Evolutionary conservation across 2,888 invertebrate species (phyloP).

Genomic region (Notodonta ziczac): DNA sequence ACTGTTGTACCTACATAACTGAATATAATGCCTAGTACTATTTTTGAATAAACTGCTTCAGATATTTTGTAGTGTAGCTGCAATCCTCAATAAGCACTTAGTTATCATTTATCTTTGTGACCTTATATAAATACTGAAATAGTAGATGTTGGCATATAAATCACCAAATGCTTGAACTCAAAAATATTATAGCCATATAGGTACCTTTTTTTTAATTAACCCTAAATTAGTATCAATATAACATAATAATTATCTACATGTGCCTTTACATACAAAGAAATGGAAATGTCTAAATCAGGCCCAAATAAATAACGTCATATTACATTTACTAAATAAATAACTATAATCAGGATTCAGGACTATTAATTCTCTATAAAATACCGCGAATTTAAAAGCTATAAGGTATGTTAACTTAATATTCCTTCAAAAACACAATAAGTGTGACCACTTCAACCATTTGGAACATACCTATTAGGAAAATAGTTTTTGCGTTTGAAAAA

Average conservation of each 20-base stretch:
- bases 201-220: too few species aligned
- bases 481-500: constrained; percentile 63
- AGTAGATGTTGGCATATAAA: not conserved
- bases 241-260: too few species aligned
- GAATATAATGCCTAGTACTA: too few species aligned
- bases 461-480: constrained; percentile 40
- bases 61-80: not conserved
- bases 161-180: not conserved
- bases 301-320: not conserved
- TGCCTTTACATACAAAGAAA: too few species aligned
- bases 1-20: too few species aligned
- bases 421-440: not conserved
- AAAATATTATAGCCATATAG: too few species aligned
- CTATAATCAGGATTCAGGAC: constrained; percentile 15
- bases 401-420: not conserved
- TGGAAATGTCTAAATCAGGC: too few species aligned
- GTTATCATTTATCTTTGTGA: constrained; percentile 19
- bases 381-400: not conserved
- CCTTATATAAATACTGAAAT: constrained; percentile 6
- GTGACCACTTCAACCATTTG: constrained; percentile 29
- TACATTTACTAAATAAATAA: constrained; percentile 8
- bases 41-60: not conserved
- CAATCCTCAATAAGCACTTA: not conserved
- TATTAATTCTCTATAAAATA: not conserved
- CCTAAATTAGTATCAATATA: too few species aligned